A percentile compares a stretch with the other conserved stretches of the same genome.
These are phyloP conservation scores for Thunnus maccoyii DNA, from an alignment of 2,113 vertebrate genomes.

Conservation along the genomic window DNA sequence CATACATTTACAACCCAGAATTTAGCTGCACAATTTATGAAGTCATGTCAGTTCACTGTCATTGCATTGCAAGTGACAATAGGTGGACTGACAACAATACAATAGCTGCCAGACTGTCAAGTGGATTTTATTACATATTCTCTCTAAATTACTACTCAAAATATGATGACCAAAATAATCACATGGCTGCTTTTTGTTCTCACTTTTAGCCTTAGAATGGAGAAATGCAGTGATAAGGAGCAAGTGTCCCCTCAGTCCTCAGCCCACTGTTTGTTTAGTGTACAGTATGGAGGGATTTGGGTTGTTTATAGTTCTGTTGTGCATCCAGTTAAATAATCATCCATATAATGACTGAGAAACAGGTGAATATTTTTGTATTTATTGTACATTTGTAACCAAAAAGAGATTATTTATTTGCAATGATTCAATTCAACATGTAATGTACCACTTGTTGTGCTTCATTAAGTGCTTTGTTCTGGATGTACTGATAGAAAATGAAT, in stretches of 20 bases:
- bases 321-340: conserved; percentile 27
- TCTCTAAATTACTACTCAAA: not conserved
- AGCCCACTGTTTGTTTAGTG: conserved; percentile 26
- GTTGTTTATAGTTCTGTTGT: conserved; percentile 33
- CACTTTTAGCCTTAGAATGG: conserved; percentile 65
- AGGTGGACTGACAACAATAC: not conserved
- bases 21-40: not conserved
- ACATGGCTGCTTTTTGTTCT: conserved; percentile 29
- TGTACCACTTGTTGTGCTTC: conserved; percentile 36
- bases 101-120: not conserved
- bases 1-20: not conserved
- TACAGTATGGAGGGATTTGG: conserved; percentile 21
- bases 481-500: conserved; percentile 21
- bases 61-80: not conserved
- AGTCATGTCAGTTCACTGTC: not conserved
- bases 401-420: conserved; percentile 71
- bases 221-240: conserved; percentile 18
- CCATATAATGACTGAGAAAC: conserved; percentile 13
- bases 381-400: conserved; percentile 81
- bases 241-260: conserved; percentile 3
- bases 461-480: conserved; percentile 60
- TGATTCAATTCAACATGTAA: conserved; percentile 36
- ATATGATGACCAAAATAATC: conserved; percentile 18
- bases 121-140: not conserved
- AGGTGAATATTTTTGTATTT: conserved; percentile 82